A percentile compares a stretch with the other conserved stretches of the same genome.
phyloP scores from a whole-genome alignment of 2,888 invertebrate genomes.

The Phortica magna region DNA sequence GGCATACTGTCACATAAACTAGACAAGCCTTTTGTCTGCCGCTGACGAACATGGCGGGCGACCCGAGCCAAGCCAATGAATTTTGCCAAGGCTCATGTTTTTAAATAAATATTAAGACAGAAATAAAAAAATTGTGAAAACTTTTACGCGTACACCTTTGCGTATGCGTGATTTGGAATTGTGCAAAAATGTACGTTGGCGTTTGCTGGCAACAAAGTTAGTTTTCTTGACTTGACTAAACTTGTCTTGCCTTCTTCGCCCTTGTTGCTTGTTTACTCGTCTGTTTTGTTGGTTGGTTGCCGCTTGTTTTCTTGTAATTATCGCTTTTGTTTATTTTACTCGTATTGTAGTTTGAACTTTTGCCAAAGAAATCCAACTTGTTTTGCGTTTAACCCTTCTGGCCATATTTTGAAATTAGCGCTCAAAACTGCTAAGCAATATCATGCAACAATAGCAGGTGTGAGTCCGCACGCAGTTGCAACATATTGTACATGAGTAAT shows the following conservation, averaged over 20 bases:
- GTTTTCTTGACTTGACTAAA: conserved; percentile 41
- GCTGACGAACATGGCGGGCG: conserved; percentile 39
- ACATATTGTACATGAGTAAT: conserved; percentile 66
- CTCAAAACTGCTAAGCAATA: conserved; percentile 71
- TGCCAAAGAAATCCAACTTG: conserved; percentile 53
- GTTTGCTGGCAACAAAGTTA: conserved; percentile 54
- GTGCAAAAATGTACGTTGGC: conserved; percentile 55
- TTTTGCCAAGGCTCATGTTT: conserved; percentile 34
- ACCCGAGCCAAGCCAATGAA: neutral
- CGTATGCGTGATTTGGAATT: conserved; percentile 18
- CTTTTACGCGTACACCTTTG: conserved; percentile 23
- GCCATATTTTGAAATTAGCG: conserved; percentile 73
- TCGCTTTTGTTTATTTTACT: conserved; percentile 68
- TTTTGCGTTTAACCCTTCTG: conserved; percentile 56
- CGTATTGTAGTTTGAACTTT: conserved; percentile 54
- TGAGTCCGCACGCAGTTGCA: conserved; percentile 44
- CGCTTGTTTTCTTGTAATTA: conserved; percentile 70
- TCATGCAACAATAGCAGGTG: conserved; percentile 39
- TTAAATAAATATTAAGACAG: conserved; percentile 26
- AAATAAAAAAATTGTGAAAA: neutral
- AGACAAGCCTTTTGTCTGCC: conserved; percentile 67
- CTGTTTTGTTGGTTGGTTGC: conserved; percentile 6
- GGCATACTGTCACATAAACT: conserved; percentile 72
- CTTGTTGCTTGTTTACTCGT: conserved; percentile 6
- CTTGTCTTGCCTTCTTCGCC: conserved; percentile 37